Percentiles rank a stretch among this genome's conserved stretches.
Evolutionary conservation across 2,888 invertebrate genomes (phyloP).

Genomic region (Epinotia demarniana): DNA sequence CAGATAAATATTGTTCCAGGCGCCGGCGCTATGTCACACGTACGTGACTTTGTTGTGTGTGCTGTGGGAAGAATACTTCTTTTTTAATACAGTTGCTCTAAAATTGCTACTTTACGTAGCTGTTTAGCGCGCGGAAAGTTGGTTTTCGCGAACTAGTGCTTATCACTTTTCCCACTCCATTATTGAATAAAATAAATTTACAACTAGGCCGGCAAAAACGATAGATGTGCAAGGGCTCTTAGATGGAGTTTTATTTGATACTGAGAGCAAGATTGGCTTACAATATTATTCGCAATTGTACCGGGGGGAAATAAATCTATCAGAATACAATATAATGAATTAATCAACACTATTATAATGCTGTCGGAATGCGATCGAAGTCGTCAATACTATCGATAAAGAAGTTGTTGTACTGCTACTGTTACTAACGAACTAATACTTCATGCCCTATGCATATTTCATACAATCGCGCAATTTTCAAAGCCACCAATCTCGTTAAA

Average conservation of each 20-base stretch:
- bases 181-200: too few species aligned
- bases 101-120: too few species aligned
- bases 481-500: background rate
- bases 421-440: conserved; percentile 28
- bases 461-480: conserved; percentile 35
- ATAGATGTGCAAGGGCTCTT: too few species aligned
- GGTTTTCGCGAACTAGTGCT: too few species aligned
- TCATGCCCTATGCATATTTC: conserved; percentile 51
- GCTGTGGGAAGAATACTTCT: too few species aligned
- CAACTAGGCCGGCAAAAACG: too few species aligned
- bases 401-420: conserved; percentile 27
- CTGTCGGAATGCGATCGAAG: conserved; percentile 34
- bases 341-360: conserved; percentile 39
- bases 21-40: conserved; percentile 21
- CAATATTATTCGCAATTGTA: background rate
- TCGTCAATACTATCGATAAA: conserved; percentile 39
- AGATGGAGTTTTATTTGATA: background rate
- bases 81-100: too few species aligned
- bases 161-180: too few species aligned
- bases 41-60: background rate
- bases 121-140: too few species aligned
- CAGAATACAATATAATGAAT: conserved; percentile 33
- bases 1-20: conserved; percentile 41
- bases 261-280: background rate
- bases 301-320: conserved; percentile 18